Conservation (phyloP, 1,140 invertebrate species). For the Apolygus lucorum region DNA sequence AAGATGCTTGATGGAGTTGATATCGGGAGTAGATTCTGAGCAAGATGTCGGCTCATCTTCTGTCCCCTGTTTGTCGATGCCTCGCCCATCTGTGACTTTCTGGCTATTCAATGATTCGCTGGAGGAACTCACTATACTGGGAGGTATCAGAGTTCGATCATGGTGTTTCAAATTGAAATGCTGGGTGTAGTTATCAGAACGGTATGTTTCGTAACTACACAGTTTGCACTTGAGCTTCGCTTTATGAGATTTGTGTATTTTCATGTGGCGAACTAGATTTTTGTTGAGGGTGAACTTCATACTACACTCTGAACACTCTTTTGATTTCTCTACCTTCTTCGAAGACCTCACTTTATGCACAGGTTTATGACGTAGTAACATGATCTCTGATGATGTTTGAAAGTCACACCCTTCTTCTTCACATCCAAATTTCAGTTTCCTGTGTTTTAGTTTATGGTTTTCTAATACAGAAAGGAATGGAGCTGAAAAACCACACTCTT, state of each 20-base stretch:
- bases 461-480: slow-evolving; percentile 19
- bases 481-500: slow-evolving; percentile 19
- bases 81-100: no score
- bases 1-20: neutral
- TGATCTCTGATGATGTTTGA: slow-evolving; percentile 21
- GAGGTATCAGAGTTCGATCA: neutral
- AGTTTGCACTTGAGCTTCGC: neutral
- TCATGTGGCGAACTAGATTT: slow-evolving; percentile 21
- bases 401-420: slow-evolving; percentile 15
- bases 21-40: neutral
- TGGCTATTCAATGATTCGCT: neutral
- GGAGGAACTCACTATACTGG: neutral
- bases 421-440: neutral
- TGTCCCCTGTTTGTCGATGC: no score
- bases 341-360: neutral
- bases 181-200: slow-evolving; percentile 13
- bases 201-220: slow-evolving; percentile 18
- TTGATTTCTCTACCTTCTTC: slow-evolving; percentile 8
- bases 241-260: slow-evolving; percentile 18
- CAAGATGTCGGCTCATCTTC: neutral
- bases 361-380: slow-evolving; percentile 5
- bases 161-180: slow-evolving; percentile 1
- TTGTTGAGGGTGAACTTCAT: slow-evolving; percentile 19
- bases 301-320: slow-evolving; percentile 13
- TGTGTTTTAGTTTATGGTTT: slow-evolving; percentile 20